Percentiles rank a stretch among this genome's conserved stretches.
Evolutionary conservation across 2,797 vertebrate genomes (phyloP).

Genomic region (Morelia viridis): DNA sequence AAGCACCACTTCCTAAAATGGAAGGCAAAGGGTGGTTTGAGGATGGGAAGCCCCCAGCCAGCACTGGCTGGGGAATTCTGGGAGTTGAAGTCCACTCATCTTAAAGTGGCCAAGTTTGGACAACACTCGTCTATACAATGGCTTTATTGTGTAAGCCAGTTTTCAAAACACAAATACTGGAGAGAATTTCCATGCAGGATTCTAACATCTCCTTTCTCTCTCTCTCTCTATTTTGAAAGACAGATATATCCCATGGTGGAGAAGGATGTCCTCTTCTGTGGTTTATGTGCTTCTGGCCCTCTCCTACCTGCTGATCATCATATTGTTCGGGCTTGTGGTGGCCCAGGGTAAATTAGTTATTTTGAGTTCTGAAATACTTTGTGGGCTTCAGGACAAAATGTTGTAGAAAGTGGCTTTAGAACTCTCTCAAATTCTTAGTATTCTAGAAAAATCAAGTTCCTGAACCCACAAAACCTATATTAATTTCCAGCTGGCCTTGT

Average conservation of each 20-base stretch:
- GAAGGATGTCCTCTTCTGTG: background rate
- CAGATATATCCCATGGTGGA: background rate
- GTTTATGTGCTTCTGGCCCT: slow-evolving; percentile 43
- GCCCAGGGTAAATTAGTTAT: slow-evolving; percentile 41
- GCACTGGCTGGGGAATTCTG: too few species aligned
- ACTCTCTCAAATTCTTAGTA: background rate
- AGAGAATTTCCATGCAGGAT: background rate
- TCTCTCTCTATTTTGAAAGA: background rate
- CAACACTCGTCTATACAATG: too few species aligned
- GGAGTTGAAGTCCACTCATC: too few species aligned
- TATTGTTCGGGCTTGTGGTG: slow-evolving; percentile 24
- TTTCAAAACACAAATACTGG: background rate
- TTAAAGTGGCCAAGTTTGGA: too few species aligned
- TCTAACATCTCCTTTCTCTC: background rate
- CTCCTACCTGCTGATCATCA: slow-evolving; percentile 41
- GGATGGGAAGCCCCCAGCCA: too few species aligned
- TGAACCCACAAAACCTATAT: background rate
- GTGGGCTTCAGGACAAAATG: background rate
- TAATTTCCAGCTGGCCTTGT: background rate
- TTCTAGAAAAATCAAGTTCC: background rate
- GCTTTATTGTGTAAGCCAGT: background rate
- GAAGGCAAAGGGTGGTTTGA: too few species aligned
- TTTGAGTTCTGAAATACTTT: background rate
- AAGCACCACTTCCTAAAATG: too few species aligned
- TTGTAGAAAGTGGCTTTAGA: background rate